A percentile compares a stretch with the other conserved stretches of the same genome.
Evolutionary conservation across 2,113 vertebrate species (phyloP).

Genomic region (Amazona vittata): DNA sequence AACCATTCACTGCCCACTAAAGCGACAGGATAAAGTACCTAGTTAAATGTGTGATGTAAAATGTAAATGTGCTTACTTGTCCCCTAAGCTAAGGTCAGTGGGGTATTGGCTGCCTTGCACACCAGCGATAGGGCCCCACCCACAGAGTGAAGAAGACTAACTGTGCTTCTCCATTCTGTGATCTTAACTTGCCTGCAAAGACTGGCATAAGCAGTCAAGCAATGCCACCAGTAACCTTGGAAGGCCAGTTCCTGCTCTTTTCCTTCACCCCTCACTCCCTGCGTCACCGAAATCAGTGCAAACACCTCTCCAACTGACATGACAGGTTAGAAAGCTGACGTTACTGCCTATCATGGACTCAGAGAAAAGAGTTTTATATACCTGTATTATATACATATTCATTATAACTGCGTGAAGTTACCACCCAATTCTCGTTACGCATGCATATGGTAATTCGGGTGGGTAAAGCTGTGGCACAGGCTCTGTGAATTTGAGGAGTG

Average conservation of each 20-base stretch:
- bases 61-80: neutral
- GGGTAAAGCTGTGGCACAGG: neutral
- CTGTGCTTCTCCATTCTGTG: neutral
- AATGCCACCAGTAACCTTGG: neutral
- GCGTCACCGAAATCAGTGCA: neutral
- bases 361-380: neutral
- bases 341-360: neutral
- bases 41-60: neutral
- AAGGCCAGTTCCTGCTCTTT: neutral
- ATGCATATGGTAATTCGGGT: neutral
- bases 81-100: neutral
- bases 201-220: neutral
- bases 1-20: no score
- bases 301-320: neutral
- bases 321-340: neutral
- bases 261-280: neutral
- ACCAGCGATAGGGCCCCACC: neutral
- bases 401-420: neutral
- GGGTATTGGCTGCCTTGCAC: neutral
- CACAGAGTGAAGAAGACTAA: neutral
- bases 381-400: neutral
- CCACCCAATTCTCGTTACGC: neutral
- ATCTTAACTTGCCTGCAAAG: neutral
- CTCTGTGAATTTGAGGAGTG: neutral
- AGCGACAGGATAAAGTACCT: neutral